These are phyloP conservation scores for Mareca strepera DNA, from an alignment of 2,797 vertebrate genomes.

Conservation along the genomic window DNA sequence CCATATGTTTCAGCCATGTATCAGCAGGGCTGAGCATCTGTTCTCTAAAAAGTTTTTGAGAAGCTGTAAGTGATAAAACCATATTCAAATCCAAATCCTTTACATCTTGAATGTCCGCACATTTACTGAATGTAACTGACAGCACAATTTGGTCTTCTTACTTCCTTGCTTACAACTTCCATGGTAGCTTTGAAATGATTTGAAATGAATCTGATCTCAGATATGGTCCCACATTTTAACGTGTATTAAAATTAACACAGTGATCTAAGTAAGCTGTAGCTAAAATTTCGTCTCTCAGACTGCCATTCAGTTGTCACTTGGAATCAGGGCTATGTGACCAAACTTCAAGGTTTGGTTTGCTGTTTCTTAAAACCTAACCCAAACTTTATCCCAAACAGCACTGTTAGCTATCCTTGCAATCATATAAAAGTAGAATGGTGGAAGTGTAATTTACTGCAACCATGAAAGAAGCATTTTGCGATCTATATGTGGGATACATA, in stretches of 20 bases:
- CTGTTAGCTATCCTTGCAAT: not conserved
- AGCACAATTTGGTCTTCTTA: not conserved
- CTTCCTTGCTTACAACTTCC: not conserved
- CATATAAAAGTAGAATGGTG: not conserved
- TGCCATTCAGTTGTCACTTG: not conserved
- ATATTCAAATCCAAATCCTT: conserved; percentile 6
- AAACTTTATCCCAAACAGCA: not conserved
- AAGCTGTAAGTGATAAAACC: conserved; percentile 52
- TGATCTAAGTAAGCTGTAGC: not conserved
- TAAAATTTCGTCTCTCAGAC: not conserved
- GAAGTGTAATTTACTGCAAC: not conserved
- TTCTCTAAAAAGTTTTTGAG: conserved; percentile 9
- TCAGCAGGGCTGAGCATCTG: conserved; percentile 53
- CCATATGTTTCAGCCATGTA: conserved; percentile 55
- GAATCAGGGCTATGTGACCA: not conserved
- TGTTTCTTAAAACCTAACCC: not conserved
- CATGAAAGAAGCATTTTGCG: not conserved
- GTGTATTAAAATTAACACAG: not conserved
- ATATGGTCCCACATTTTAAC: not conserved
- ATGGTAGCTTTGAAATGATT: not conserved
- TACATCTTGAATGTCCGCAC: not conserved
- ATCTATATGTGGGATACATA: not conserved
- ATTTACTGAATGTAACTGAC: not conserved
- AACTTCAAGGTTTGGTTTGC: not conserved
- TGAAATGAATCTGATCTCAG: not conserved